Evolutionary conservation across 2,888 invertebrate species (phyloP), one percentile per base, ranked within the genome.

Genomic region (Limnephilus lunatus): DNA sequence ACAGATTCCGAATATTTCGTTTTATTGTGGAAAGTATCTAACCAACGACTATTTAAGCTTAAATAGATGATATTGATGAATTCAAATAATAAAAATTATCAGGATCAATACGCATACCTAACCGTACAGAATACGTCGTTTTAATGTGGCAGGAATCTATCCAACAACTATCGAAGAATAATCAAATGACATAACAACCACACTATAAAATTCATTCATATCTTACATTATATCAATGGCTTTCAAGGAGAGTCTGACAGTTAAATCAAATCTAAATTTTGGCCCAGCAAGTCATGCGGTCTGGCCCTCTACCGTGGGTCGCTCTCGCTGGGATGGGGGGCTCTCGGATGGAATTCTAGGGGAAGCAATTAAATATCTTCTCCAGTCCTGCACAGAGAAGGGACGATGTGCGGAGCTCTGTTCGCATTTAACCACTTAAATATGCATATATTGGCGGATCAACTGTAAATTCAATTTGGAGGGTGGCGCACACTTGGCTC

Each of bases 251-350:
- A 90, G 90, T 86, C 92, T 92, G 92, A 92, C 90, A 92, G 92
- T 90, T 90, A 92, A 92, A 92, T 92, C 92, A 92, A 92, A 92
- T 86, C 86, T 86, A 86, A 86, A 86, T 39, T 86, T 86, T 86
- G 48, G 86, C 86, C 32, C 86, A 30, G 14, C 48, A 68, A 86
- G 86, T 86, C 86, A 86, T 86, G 86, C 86, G 86, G 86, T 86
- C 86, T 86, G 86, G 11, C 48, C 86, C 86, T n/a, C 44, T 48
- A 44, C 39, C 39, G 5, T 44, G 68, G 68, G 68, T 68, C 68
- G 68, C 7, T 68, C 19, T 19, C 9, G 68, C 68, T 68, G n/a
- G 68, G 68, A 25, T 68, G 68, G 53, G 68, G 1, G 9, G 68
- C 68, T 68, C 68, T 68, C 68, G 44, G 86, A 48, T 35, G 86